These are phyloP conservation scores for Ridgeia piscesae DNA, from an alignment of 1,140 invertebrate genomes.

Conservation along the genomic window DNA sequence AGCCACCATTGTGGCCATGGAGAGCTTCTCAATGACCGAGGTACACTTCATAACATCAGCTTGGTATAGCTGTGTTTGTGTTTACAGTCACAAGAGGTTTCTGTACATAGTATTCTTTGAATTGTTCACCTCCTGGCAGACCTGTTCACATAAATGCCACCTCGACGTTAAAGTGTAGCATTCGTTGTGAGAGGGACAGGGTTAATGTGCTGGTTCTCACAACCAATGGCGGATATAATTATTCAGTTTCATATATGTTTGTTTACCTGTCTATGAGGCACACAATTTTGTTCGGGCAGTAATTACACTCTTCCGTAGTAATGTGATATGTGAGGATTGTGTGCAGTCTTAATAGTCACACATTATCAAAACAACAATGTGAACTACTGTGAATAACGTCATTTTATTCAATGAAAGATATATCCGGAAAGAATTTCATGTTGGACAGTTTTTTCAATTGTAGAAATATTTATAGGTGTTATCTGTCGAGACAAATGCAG, in stretches of 20 bases:
- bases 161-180: no score
- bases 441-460: neutral
- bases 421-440: neutral
- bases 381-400: neutral
- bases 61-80: slow-evolving; percentile 8
- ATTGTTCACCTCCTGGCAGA: neutral
- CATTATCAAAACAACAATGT: neutral
- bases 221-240: no score
- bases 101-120: no score
- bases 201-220: no score
- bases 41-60: slow-evolving; percentile 46
- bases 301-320: no score
- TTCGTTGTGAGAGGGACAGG: no score
- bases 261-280: no score
- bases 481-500: neutral
- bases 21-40: slow-evolving; percentile 80
- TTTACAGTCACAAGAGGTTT: no score
- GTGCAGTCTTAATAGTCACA: no score
- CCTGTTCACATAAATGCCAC: neutral
- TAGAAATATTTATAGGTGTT: neutral
- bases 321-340: no score
- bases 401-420: neutral
- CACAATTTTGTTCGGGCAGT: no score
- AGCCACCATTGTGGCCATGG: slow-evolving; percentile 76
- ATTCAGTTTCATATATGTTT: no score